phyloP scores from a whole-genome alignment of 2,888 invertebrate species.

The Sipha maydis region DNA sequence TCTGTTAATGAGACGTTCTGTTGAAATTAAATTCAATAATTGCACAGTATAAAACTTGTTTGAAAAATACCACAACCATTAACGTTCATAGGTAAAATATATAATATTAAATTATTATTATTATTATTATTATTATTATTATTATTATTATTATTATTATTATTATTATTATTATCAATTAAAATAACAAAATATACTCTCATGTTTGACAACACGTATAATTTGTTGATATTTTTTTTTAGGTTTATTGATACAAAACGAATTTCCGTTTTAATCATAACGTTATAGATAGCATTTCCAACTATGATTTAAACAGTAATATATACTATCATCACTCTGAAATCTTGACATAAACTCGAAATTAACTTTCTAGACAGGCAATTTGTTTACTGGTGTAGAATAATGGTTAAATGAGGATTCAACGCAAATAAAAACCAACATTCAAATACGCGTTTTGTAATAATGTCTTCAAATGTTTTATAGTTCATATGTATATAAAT shows the following conservation, averaged over 20 bases:
- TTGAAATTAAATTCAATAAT: no score
- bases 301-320: not conserved
- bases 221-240: not conserved
- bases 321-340: not conserved
- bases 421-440: constrained; percentile 11
- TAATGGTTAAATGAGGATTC: constrained; percentile 28
- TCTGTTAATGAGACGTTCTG: no score
- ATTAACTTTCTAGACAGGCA: constrained; percentile 22
- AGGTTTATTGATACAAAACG: not conserved
- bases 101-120: no score
- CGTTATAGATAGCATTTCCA: not conserved
- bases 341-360: constrained; percentile 15
- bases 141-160: no score
- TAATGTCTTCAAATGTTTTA: not conserved
- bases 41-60: no score
- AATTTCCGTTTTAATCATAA: not conserved
- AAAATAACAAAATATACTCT: not conserved
- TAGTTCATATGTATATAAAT: not conserved
- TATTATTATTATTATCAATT: no score
- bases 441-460: constrained; percentile 24
- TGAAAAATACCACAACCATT: no score
- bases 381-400: constrained; percentile 40
- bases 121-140: no score
- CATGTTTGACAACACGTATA: not conserved
- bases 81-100: no score